Base-by-base conservation (phyloP, 2,888 invertebrate genomes). In the Cryptophagus acutangulus region DNA sequence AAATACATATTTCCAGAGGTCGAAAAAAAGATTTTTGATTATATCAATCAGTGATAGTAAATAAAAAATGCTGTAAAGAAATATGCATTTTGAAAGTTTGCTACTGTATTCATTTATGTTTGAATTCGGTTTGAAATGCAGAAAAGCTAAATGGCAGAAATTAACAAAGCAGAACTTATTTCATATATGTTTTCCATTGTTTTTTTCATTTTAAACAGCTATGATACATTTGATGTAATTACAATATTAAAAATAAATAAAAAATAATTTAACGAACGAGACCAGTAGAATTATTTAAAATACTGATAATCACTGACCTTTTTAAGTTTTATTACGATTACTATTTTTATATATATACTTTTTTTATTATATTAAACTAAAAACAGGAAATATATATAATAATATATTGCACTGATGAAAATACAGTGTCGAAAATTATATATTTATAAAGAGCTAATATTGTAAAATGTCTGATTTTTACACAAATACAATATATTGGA, bases 271-370 rank as follows among this genome's bases (percentile, higher is more conserved):
- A 63, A 52, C 29, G 47, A 43, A 12, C 30, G 59, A 61, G 63
- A 63, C 62, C 63, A 61, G 60, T 54, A 55, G 47, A 54, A 51
- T 49, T 49, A 45, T 41, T 18, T 15, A 38, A 54, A 66, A 67
- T 65, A 67, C 66, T 67, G 66, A 65, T 61, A 63, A 61, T 63
- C 61, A 66, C 65, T 66, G 65, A 66, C 65, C 65, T 43, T 54
- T 48, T 41, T 38, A 46, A 46, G 37, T 45, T 29, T 4, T 25
- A 29, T 31, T 31, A 15, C 16, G 14, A 31, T 15, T 12, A 25
- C 13, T 25, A 12, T 20, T 25, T 25, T 10, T n/a, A 18, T 15
- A 15, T 3, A n/a, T 34, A 18, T 34, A 6, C n/a, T 34, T 8
- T 8, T 29, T 12, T 9, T n/a, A 29, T n/a, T n/a, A 29, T 29